A percentile compares a stretch with the other conserved stretches of the same genome.
These are phyloP conservation scores for Alectura lathami DNA, from an alignment of 2,113 vertebrate species.

Conservation along the genomic window DNA sequence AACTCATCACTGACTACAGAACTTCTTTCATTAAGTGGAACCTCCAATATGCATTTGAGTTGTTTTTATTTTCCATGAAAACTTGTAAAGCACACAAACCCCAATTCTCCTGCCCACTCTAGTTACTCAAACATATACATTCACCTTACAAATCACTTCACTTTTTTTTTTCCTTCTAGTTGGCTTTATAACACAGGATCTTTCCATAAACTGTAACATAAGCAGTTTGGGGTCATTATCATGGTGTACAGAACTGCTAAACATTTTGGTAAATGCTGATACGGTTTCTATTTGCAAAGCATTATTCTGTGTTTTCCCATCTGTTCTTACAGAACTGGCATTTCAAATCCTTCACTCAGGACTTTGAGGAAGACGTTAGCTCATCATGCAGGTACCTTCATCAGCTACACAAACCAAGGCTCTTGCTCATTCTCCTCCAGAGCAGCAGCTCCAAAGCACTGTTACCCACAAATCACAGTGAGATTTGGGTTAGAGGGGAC, in stretches of 20 bases:
- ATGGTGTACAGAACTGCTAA: background rate
- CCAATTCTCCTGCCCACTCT: background rate
- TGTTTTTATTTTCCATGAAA: background rate
- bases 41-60: background rate
- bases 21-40: background rate
- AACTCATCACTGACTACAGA: rapidly evolving
- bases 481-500: too few relatives aligned
- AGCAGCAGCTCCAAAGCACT: background rate
- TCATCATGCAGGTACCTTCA: background rate
- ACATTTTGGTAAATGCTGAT: background rate
- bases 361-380: background rate
- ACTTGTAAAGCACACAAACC: background rate
- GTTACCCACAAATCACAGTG: background rate
- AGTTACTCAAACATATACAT: background rate
- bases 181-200: background rate
- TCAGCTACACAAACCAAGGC: too few relatives aligned
- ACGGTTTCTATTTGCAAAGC: background rate
- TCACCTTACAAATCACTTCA: background rate
- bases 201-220: background rate
- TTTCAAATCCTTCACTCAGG: background rate
- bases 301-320: background rate
- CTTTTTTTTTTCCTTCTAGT: background rate
- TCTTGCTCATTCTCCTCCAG: background rate
- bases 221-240: background rate
- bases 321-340: background rate